Evolutionary conservation across 2,888 invertebrate genomes (phyloP), one percentile per base, ranked within the genome.

Genomic region (Metalampra italica): DNA sequence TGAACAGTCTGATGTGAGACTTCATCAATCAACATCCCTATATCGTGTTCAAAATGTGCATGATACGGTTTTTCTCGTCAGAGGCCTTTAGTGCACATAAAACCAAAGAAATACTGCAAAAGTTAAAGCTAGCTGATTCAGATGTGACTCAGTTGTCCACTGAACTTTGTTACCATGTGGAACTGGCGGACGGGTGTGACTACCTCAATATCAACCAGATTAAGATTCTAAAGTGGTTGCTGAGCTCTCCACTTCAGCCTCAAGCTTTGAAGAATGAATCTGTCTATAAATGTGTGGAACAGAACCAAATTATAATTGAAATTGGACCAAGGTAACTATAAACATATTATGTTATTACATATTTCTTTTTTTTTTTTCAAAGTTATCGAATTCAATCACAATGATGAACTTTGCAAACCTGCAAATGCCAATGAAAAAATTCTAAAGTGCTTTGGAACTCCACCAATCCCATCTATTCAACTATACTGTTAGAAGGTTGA

Each of bases 241-340:
- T 98, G 1, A 92, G 92, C 60, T 93, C 94, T 37, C 94, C 94
- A 0, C 92, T 95, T 43, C 83, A 92, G 52, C 91, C 91, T 0
- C 79, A 91, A 45, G 90, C 90, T 29, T 75, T 96, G 42, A 90
- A 83, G 43, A 85, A 90, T 64, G 79, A 86, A 54, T 90, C 92
- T 34, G 71, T 80, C 11, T 90, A 92, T 55, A 83, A 82, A 46
- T 68, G 77, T 55, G 66, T 81, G 29, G 66, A 72, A 41, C 66
- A 71, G 36, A 77, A 82, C 49, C 77, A 88, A 53, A 74, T 84
- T 29, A 56, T 97, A 7, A 91, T 98, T 64, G 98, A 98, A 91
- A 95, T 97, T 74, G 98, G 98, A 29, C 98, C 98, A 34, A 93
- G 95, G 95, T 94, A 39, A 22, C 22, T n/a, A n/a, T n/a, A n/a